Evolutionary conservation across 2,888 invertebrate genomes (phyloP).

Genomic region (Ommatoiulus sabulosus): DNA sequence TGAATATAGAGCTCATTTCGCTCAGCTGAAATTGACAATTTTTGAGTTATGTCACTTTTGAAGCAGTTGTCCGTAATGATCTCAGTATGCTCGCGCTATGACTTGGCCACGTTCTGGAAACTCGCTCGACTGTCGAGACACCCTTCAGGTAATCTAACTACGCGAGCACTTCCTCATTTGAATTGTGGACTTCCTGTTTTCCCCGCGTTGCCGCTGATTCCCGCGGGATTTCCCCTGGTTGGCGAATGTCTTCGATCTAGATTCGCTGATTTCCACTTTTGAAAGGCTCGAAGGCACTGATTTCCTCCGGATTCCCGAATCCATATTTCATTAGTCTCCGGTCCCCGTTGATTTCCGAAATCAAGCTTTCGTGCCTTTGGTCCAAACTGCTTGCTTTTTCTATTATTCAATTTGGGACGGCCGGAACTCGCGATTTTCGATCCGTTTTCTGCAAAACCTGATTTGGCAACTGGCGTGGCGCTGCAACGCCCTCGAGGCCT

Average conservation of each 20-base stretch:
- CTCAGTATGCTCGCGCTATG: too few species aligned
- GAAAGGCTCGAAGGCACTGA: background rate
- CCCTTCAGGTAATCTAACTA: background rate
- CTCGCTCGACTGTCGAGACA: background rate
- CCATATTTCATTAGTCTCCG: slow-evolving; percentile 6
- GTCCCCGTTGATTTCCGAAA: slow-evolving; percentile 11
- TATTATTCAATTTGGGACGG: background rate
- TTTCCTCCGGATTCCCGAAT: slow-evolving; percentile 1
- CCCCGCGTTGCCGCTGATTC: background rate
- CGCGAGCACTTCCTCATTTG: background rate
- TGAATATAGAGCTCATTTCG: too few species aligned
- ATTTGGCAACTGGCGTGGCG: background rate
- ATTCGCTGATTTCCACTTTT: background rate
- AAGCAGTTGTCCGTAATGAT: too few species aligned
- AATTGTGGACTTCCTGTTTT: background rate
- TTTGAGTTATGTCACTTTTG: too few species aligned
- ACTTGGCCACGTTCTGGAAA: too few species aligned
- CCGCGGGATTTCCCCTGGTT: background rate
- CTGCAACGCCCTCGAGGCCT: background rate
- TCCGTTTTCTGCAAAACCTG: background rate
- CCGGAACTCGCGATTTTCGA: background rate
- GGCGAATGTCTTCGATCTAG: background rate
- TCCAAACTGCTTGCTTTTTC: background rate
- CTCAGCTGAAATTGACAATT: too few species aligned
- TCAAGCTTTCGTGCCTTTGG: background rate